Evolutionary conservation across 2,888 invertebrate genomes (phyloP), one percentile per base, ranked within the genome.

Genomic region (Apocheima hispidaria): DNA sequence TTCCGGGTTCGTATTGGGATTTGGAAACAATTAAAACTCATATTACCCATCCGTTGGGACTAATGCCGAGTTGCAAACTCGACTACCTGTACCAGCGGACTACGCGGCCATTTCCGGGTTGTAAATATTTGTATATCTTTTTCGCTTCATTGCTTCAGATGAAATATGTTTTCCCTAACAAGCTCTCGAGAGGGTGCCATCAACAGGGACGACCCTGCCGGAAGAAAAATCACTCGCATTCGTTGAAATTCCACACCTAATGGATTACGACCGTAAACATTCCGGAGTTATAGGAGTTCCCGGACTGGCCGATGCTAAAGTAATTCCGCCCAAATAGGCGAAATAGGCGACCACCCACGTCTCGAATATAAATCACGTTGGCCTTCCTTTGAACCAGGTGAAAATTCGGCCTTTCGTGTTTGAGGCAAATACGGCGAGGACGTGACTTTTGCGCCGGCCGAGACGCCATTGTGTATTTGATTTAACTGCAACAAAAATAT

Each of bases 351-450:
- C 53, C 35, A n/a, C 52, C 49, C 52, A 49, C 60, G 33, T 41
- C 41, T 33, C 30, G 46, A 30, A 52, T 58, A 60, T 60, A 60
- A 60, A 60, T 54, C 54, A 60, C 49, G 41, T 21, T 33, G 43
- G 53, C 60, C 52, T 20, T 41, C 59, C 41, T 49, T 53, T 49
- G 54, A 54, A 49, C 21, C 60, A 60, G 60, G 60, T 60, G 60
- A 43, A 53, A 60, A 54, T 35, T 43, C 48, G 46, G 33, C 40
- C 54, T 28, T 48, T 43, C 35, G 20, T 53, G 60, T 41, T 49
- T 49, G 48, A 18, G 53, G 49, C 33, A 54, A 60, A 54, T 54
- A 60, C 41, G 49, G n/a, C 5, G 40, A 41, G 26, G 18, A 53
- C 53, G 53, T 49, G 48, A 59, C 46, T 28, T 53, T 52, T 52